Evolutionary conservation across 2,888 invertebrate genomes (phyloP).

Genomic region (Noctua janthe): DNA sequence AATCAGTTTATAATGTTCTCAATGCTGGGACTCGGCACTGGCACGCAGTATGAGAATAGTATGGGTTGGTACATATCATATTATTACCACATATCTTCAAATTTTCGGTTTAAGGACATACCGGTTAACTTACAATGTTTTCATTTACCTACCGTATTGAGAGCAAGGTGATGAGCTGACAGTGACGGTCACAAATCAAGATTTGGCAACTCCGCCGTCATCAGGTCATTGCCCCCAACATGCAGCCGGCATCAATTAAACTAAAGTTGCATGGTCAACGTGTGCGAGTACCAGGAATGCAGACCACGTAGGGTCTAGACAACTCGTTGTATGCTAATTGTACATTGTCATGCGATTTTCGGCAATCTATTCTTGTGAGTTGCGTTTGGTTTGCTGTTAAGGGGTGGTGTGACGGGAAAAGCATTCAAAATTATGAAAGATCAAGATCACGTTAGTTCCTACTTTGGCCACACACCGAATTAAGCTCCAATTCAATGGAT

Average conservation of each 20-base stretch:
- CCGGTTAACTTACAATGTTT: too few species aligned
- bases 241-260: conserved; percentile 70
- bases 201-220: conserved; percentile 34
- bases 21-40: too few species aligned
- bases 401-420: conserved; percentile 60
- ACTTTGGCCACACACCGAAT: not conserved
- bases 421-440: not conserved
- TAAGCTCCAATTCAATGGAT: not conserved
- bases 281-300: conserved; percentile 60
- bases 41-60: too few species aligned
- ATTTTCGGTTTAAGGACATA: not conserved
- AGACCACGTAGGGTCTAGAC: conserved; percentile 85
- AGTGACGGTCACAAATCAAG: not conserved
- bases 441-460: not conserved
- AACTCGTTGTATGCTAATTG: conserved; percentile 83
- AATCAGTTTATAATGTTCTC: too few species aligned
- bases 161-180: not conserved
- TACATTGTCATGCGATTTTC: conserved; percentile 82
- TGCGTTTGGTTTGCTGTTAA: conserved; percentile 72
- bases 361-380: conserved; percentile 80
- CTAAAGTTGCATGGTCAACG: conserved; percentile 62
- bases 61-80: too few species aligned
- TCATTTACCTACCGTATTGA: not conserved
- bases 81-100: not conserved
- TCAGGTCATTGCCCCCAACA: conserved; percentile 60